Conservation (phyloP, 2,888 invertebrate species). For the Trachelus iudaicus region DNA sequence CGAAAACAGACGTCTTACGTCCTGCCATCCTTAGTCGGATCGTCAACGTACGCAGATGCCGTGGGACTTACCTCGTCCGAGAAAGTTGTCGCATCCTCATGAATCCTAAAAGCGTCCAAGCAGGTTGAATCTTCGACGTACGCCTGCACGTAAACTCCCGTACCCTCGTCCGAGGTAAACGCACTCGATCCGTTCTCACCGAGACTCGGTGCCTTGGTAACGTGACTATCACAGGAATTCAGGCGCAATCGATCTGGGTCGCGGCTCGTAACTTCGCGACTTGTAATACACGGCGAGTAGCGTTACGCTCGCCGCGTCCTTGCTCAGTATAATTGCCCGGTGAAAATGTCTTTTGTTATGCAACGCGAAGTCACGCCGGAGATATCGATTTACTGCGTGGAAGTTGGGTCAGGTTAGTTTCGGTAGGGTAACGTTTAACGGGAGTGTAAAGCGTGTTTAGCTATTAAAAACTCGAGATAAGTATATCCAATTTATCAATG, state of each 20-base stretch:
- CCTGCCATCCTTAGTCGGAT: not conserved
- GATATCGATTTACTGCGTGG: not conserved
- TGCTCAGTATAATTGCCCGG: slow-evolving; percentile 32
- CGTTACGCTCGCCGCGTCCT: slow-evolving; percentile 34
- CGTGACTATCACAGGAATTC: not conserved
- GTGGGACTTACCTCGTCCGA: not conserved
- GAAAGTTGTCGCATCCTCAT: not conserved
- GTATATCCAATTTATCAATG: not conserved
- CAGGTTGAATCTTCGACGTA: not conserved
- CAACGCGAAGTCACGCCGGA: not conserved
- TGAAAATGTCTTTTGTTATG: not conserved
- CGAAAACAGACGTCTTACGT: not conserved
- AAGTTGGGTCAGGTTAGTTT: not conserved
- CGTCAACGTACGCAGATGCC: not conserved
- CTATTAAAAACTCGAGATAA: not conserved
- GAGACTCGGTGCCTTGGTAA: not conserved
- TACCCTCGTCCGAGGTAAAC: not conserved
- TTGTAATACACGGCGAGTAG: slow-evolving; percentile 32
- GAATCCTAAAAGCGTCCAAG: not conserved
- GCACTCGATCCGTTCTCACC: not conserved
- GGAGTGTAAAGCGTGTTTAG: not conserved
- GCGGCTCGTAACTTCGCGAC: slow-evolving; percentile 17
- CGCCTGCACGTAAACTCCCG: not conserved
- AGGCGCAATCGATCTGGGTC: slow-evolving; percentile 25
- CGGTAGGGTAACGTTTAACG: not conserved